Evolutionary conservation across 1,140 invertebrate genomes (phyloP), one percentile per base, ranked within the genome.

Genomic region (Drosophila kanapiae): DNA sequence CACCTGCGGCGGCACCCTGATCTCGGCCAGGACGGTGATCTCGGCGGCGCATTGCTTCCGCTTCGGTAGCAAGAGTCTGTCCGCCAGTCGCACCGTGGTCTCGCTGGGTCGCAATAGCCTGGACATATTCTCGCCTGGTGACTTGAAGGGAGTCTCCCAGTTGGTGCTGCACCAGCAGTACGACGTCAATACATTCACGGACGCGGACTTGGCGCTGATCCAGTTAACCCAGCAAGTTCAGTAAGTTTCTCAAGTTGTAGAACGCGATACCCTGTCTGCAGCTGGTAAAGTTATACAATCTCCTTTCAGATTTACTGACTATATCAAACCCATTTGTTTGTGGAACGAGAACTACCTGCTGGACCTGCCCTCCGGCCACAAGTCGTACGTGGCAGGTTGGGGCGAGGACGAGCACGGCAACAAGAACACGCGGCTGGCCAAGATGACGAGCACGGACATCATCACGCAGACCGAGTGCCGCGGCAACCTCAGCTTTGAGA

Each of bases 321-420:
- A 23, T 6, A 93, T 95, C 37, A 92, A 91, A 49, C 95, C 95
- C 6, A 92, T 95, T 57, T 95, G 95, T 62, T 65, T 95, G 31
- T 95, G 95, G 95, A 82, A 85, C 7, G 93, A 93, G 2, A 76
- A 84, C 57, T 84, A 57, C 56, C 64, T 37, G 13, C 58, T 78
- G 51, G 78, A 78, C 14, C 51, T 81, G 29, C 78, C 58, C 3
- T 80, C 69, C 1, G 91, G 91, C 1, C 31, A 78, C 51, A 76
- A 59, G 1, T 82, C 78, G 0, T 82, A 80, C n/a, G 94, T 95
- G 4, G 94, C 94, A 1, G 95, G 95, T 13, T 96, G 95, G 95
- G 95, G 95, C 1, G 92, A 93, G 23, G 94, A 94, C 68, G 94
- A 95, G 75, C 71, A 86, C 4, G 93, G 94, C 0, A 85, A 93